Conservation (phyloP, 2,888 invertebrate genomes). For the Himalopsyche japonica region DNA sequence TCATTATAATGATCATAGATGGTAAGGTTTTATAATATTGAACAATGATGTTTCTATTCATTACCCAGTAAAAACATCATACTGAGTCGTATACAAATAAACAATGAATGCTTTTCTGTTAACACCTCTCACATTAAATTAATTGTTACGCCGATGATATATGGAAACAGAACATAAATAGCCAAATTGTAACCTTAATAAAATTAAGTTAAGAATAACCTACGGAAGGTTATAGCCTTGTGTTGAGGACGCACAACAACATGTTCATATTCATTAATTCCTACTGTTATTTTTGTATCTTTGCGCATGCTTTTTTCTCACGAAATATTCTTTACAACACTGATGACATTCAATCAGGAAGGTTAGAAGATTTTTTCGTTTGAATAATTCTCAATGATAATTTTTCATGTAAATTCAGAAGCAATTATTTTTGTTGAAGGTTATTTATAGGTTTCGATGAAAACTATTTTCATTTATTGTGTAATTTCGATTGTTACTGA, state of each 20-base stretch:
- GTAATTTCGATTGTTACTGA: too few relatives aligned
- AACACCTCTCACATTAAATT: neutral
- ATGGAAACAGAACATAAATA: neutral
- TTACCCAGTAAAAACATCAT: neutral
- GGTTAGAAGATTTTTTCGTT: neutral
- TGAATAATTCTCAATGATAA: neutral
- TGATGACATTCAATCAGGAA: neutral
- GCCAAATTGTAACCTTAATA: neutral
- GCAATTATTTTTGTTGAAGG: too few relatives aligned
- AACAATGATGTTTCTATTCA: too few relatives aligned
- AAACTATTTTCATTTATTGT: too few relatives aligned
- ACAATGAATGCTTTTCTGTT: neutral
- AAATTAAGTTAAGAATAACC: neutral
- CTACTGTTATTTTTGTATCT: neutral
- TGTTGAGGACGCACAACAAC: neutral
- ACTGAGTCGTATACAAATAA: neutral
- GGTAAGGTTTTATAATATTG: too few relatives aligned
- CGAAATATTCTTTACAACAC: neutral
- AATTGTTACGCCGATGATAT: neutral
- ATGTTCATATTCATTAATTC: neutral
- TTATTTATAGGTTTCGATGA: too few relatives aligned
- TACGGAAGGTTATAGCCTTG: neutral
- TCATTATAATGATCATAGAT: too few relatives aligned
- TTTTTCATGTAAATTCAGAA: neutral
- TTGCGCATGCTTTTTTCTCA: neutral